Evolutionary conservation across 2,113 vertebrate species (phyloP), one percentile per base, ranked within the genome.

Genomic region (Saguinus imperator): DNA sequence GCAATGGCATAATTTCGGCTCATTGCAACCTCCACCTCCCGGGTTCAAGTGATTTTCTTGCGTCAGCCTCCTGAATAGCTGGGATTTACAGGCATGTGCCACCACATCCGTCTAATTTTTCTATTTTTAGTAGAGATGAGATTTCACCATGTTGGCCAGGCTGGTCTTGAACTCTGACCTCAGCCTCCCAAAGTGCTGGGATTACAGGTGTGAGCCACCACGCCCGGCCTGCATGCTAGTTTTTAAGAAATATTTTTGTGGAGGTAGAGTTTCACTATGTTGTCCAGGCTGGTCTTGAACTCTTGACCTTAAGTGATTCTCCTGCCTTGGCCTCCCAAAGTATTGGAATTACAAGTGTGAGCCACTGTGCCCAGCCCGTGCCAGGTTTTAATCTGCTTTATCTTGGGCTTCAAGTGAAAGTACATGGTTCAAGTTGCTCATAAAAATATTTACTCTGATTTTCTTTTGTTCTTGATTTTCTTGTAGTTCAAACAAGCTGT

Each of bases 401-500:
- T 94, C 48, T 92, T 75, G 43, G 27, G 6, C 29, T 89, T 35
- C 40, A 55, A 61, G 25, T 76, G 27, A 66, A 93, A 96, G 52
- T 75, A 21, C 20, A 82, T 79, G 35, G 83, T 94, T 93, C 25
- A 88, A 6, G 29, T 95, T 96, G 75, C 70, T 95, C 61, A 27
- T 87, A 82, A 81, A 68, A 97, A 84, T 94, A 57, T 27, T 87
- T 91, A 79, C 11, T 77, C 94, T 87, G 61, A 40, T 84, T 91
- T 93, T 75, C 25, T 79, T 96, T 93, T 70, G 10, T 96, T 72
- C 17, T 96, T 96, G 40, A 97, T 93, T 98, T 96, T 98, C 94
- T 98, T 97, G 20, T 98, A 99, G 99, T 99, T 99, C 97, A 99
- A 99, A 93, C 99, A 99, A 97, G 99, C 99, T 16, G 99, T 99